Conservation (phyloP, 2,113 vertebrate species). For the Phycodurus eques region DNA sequence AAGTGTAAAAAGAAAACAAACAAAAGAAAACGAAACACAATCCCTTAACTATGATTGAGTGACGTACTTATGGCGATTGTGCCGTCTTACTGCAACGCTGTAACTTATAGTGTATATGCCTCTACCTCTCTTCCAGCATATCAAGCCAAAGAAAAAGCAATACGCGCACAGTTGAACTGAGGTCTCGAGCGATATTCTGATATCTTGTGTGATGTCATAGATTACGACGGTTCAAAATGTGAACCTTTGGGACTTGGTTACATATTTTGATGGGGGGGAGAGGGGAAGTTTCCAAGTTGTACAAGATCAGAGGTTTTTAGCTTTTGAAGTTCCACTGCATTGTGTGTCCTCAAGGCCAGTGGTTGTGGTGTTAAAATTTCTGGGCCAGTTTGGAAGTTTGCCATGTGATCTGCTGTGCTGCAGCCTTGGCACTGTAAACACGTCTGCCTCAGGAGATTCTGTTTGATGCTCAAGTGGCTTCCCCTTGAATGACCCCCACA, state of each 20-base stretch:
- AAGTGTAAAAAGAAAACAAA: neutral
- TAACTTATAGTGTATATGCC: too few relatives aligned
- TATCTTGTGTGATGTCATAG: neutral
- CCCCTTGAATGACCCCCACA: slow-evolving; percentile 36
- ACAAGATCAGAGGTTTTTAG: neutral
- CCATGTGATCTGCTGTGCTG: slow-evolving; percentile 43
- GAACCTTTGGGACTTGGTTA: neutral
- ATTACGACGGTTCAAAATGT: neutral
- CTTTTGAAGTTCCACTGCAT: neutral
- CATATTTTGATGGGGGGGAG: neutral
- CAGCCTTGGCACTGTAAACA: slow-evolving; percentile 44
- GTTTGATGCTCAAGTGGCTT: slow-evolving; percentile 31
- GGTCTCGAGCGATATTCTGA: too few relatives aligned
- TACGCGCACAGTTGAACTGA: too few relatives aligned
- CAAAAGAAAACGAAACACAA: too few relatives aligned
- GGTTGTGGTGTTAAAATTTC: slow-evolving; percentile 48
- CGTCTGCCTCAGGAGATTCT: slow-evolving; percentile 30
- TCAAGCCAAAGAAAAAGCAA: too few relatives aligned
- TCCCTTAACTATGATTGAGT: too few relatives aligned
- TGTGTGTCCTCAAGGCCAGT: slow-evolving; percentile 38
- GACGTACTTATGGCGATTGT: too few relatives aligned
- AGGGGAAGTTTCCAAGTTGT: neutral
- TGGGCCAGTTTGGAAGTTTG: slow-evolving; percentile 42
- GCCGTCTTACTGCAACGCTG: too few relatives aligned
- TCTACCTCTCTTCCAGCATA: too few relatives aligned